phyloP scores from a whole-genome alignment of 1,140 invertebrate genomes.

The Drosophila chauvacae region DNA sequence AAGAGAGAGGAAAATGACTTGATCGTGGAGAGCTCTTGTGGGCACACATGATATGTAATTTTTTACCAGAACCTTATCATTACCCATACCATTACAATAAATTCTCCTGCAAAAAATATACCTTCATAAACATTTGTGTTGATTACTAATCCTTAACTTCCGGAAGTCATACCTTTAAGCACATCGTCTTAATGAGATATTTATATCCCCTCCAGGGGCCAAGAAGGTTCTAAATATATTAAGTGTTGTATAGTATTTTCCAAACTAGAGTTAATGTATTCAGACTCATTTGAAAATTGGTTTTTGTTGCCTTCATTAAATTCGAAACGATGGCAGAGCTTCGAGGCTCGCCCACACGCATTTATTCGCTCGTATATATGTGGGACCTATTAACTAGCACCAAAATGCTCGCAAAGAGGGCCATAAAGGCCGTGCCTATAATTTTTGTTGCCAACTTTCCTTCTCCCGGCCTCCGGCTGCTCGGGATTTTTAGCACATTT shows the following conservation, averaged over 20 bases:
- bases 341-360: conserved; percentile 39
- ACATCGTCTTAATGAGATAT: not conserved
- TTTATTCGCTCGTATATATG: conserved; percentile 27
- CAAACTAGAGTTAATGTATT: conserved; percentile 11
- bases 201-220: not conserved
- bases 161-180: conserved; percentile 2
- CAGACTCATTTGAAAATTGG: conserved; percentile 27
- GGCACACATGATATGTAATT: not conserved
- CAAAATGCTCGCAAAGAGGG: conserved; percentile 57
- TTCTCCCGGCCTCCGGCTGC: conserved; percentile 11
- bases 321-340: conserved; percentile 23
- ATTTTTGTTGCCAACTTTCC: conserved; percentile 7
- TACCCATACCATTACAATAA: conserved; percentile 1
- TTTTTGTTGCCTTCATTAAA: conserved; percentile 49
- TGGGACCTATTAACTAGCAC: conserved; percentile 55
- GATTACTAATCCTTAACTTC: not conserved
- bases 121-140: not conserved
- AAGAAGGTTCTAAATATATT: not conserved
- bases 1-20: not conserved
- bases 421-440: conserved; percentile 51
- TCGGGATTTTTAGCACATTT: conserved; percentile 73
- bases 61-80: not conserved
- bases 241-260: not conserved
- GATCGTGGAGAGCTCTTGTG: not conserved
- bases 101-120: not conserved